phyloP scores from a whole-genome alignment of 2,113 vertebrate species.

The Baryphthengus martii region DNA sequence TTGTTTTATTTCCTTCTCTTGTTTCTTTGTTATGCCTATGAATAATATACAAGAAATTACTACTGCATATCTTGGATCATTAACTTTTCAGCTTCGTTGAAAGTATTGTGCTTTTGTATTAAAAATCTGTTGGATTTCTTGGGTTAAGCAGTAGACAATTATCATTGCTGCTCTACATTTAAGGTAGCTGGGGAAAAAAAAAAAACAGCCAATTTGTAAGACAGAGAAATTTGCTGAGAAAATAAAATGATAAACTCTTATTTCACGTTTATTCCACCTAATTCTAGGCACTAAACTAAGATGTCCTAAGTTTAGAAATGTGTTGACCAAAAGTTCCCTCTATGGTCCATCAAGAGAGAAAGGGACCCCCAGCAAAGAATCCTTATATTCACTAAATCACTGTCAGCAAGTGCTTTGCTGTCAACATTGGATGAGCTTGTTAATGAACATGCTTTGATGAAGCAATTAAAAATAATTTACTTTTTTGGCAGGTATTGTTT shows the following conservation, averaged over 20 bases:
- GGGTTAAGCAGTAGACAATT: not conserved
- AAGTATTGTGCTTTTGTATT: not conserved
- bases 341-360: not conserved
- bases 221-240: not conserved
- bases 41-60: not conserved
- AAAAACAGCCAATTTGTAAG: not conserved
- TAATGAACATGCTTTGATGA: not conserved
- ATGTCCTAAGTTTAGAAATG: not conserved
- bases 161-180: not conserved
- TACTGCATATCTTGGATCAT: no score
- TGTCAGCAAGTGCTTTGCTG: not conserved
- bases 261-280: not conserved
- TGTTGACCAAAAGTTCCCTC: not conserved
- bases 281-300: not conserved
- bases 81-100: not conserved
- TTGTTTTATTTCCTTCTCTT: not conserved
- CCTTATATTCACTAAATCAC: not conserved
- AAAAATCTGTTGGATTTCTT: not conserved
- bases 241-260: not conserved
- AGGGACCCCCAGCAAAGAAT: not conserved
- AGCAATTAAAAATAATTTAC: not conserved
- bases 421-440: not conserved
- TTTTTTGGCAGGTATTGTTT: not conserved
- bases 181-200: not conserved
- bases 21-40: not conserved